phyloP scores from a whole-genome alignment of 2,113 vertebrate genomes.

The Origma solitaria region DNA sequence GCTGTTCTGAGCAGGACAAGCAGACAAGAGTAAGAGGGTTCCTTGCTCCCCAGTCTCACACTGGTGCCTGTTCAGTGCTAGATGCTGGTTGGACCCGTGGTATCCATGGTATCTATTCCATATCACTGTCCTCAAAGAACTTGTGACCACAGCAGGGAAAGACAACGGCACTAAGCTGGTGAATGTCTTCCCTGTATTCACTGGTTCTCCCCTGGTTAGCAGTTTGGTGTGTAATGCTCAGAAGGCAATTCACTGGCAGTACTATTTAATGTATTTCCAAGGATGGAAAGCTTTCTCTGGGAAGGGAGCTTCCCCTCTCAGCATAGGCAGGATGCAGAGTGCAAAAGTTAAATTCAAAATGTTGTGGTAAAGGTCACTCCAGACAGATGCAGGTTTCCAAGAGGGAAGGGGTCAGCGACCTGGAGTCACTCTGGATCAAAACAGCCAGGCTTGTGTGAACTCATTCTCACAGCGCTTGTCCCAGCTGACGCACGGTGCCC shows the following conservation, averaged over 20 bases:
- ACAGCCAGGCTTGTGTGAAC: not conserved
- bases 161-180: not conserved
- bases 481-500: not conserved
- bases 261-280: not conserved
- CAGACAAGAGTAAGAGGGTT: not conserved
- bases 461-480: not conserved
- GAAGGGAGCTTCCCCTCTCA: not conserved
- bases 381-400: not conserved
- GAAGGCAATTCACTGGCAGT: not conserved
- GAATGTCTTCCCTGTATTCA: not conserved
- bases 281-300: not conserved
- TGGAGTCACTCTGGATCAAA: not conserved
- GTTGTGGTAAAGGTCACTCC: not conserved
- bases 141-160: not conserved
- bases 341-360: not conserved
- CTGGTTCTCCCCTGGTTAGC: not conserved
- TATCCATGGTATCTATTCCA: not conserved
- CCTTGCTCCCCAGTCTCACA: not conserved
- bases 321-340: not conserved
- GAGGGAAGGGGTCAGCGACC: not conserved
- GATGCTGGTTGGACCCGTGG: not conserved
- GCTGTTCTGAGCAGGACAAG: not conserved
- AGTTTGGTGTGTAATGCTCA: not conserved
- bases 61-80: not conserved
- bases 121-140: not conserved